These are phyloP conservation scores for Dromius quadrimaculatus DNA, from an alignment of 2,888 invertebrate species.

Conservation along the genomic window DNA sequence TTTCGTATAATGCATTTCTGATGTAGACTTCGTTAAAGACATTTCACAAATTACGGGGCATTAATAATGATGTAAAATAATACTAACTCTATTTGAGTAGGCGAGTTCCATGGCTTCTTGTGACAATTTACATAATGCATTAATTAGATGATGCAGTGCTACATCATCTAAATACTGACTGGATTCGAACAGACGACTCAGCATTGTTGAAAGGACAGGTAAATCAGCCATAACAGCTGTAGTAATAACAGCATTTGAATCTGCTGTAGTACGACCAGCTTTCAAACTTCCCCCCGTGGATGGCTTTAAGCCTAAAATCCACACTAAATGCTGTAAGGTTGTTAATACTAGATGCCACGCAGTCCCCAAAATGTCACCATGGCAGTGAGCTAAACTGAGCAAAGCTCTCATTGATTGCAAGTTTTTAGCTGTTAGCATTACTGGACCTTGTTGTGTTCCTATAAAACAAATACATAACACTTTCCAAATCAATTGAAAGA, in stretches of 20 bases:
- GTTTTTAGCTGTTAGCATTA: constrained; percentile 98
- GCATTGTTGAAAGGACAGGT: constrained; percentile 89
- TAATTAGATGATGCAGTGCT: constrained; percentile 94
- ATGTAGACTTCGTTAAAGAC: too few relatives aligned
- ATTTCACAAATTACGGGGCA: background rate
- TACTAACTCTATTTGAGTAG: constrained; percentile 87
- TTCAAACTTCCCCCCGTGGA: constrained; percentile 93
- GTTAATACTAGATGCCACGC: constrained; percentile 97
- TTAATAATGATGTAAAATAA: background rate
- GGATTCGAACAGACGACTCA: constrained; percentile 93
- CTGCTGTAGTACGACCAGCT: constrained; percentile 83
- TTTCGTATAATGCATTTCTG: too few relatives aligned
- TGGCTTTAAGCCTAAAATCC: constrained; percentile 96
- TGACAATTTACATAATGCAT: constrained; percentile 95
- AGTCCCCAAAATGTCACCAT: constrained; percentile 91
- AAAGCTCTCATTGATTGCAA: constrained; percentile 96
- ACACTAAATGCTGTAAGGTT: constrained; percentile 91
- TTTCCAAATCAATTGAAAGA: constrained; percentile 3
- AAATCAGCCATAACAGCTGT: constrained; percentile 97
- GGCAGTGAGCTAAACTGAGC: constrained; percentile 88
- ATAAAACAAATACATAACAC: constrained; percentile 54
- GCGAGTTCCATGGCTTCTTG: constrained; percentile 98
- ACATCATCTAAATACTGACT: constrained; percentile 94
- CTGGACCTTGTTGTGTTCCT: constrained; percentile 87
- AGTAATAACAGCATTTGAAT: constrained; percentile 89